Percentiles rank a stretch among this genome's conserved stretches.
phyloP scores from a whole-genome alignment of 2,888 invertebrate genomes.

The Trachelus troglodyta region DNA sequence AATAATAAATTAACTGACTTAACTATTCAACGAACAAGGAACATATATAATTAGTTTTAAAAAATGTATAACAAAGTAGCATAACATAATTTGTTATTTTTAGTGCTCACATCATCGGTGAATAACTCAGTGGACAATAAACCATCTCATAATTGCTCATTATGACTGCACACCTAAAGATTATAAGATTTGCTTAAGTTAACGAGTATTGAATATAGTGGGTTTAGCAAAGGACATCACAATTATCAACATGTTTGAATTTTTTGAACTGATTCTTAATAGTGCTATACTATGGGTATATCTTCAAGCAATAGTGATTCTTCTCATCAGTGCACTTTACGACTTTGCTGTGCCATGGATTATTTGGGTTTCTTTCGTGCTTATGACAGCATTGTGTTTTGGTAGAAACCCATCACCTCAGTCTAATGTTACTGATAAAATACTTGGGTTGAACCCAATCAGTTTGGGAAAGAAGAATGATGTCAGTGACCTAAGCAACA shows the following conservation, averaged over 20 bases:
- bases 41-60: no score
- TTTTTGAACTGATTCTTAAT: slow-evolving; percentile 42
- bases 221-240: no score
- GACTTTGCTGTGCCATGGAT: slow-evolving; percentile 55
- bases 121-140: no score
- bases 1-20: no score
- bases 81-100: no score
- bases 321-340: slow-evolving; percentile 45
- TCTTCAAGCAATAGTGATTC: slow-evolving; percentile 41
- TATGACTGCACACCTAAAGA: no score
- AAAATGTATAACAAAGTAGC: no score
- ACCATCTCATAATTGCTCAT: no score
- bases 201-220: no score
- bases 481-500: slow-evolving; percentile 12
- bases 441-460: slow-evolving; percentile 56
- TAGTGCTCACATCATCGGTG: no score
- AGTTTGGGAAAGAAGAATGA: slow-evolving; percentile 33
- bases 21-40: no score
- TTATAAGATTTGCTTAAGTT: no score
- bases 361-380: slow-evolving; percentile 47
- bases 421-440: slow-evolving; percentile 42
- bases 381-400: slow-evolving; percentile 44
- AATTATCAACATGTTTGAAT: neutral
- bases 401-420: slow-evolving; percentile 51
- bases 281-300: slow-evolving; percentile 51